Evolutionary conservation across 2,888 invertebrate species (phyloP).

Genomic region (Sphaeridia pumilis): DNA sequence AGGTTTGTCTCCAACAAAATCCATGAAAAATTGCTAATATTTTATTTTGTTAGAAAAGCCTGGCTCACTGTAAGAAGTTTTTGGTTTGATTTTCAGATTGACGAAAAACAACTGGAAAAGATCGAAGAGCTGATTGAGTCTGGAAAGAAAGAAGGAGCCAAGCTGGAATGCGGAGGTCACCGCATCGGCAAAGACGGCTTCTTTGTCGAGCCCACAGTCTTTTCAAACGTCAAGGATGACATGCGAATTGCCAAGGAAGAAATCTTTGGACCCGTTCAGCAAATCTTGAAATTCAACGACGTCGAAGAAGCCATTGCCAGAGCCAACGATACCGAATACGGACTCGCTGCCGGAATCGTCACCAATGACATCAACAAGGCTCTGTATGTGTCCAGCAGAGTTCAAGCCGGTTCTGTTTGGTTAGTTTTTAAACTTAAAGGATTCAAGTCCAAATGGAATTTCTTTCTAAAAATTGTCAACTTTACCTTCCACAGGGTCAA

Average conservation of each 20-base stretch:
- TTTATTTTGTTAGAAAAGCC: too few species aligned
- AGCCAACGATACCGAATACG: constrained; percentile 67
- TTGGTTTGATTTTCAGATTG: too few species aligned
- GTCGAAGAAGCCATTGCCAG: constrained; percentile 65
- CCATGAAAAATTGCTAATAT: too few species aligned
- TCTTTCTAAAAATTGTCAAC: too few species aligned
- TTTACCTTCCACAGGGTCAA: constrained; percentile 45
- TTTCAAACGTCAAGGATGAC: constrained; percentile 41
- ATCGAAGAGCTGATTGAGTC: constrained; percentile 60
- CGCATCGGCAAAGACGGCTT: constrained; percentile 57
- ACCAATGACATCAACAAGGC: constrained; percentile 69
- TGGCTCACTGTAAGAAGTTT: too few species aligned
- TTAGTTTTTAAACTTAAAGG: constrained; percentile 41
- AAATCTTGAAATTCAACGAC: constrained; percentile 66
- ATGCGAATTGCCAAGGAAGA: constrained; percentile 44
- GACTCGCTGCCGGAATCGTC: constrained; percentile 69
- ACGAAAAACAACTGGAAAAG: constrained; percentile 60
- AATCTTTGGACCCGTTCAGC: constrained; percentile 83
- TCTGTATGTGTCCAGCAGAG: constrained; percentile 56
- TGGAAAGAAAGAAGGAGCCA: constrained; percentile 69
- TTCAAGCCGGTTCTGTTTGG: constrained; percentile 77
- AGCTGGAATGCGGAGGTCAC: constrained; percentile 60
- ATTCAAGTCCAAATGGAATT: neutral
- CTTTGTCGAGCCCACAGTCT: constrained; percentile 48
- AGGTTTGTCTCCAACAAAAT: too few species aligned